phyloP scores from a whole-genome alignment of 2,888 invertebrate species.

The Drosophila paranaensis region DNA sequence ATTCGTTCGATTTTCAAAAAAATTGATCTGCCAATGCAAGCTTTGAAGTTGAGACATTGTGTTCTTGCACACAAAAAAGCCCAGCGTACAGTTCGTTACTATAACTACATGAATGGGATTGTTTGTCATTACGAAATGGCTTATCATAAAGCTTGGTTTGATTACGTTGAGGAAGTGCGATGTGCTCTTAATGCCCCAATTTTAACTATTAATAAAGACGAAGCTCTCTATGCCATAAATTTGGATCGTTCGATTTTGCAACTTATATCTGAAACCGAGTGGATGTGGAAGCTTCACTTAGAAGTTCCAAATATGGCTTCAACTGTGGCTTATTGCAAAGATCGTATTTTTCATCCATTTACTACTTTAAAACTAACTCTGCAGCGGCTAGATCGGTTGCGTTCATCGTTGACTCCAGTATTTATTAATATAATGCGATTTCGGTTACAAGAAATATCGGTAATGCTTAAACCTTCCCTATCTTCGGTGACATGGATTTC shows the following conservation, averaged over 20 bases:
- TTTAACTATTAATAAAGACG: constrained; percentile 87
- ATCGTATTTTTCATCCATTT: constrained; percentile 88
- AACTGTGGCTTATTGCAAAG: constrained; percentile 90
- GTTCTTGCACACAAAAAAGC: constrained; percentile 88
- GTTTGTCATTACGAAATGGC: constrained; percentile 93
- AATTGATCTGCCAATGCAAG: constrained; percentile 90
- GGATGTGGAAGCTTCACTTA: constrained; percentile 91
- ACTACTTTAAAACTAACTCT: constrained; percentile 88
- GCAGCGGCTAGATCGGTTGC: constrained; percentile 87
- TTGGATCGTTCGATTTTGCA: constrained; percentile 90
- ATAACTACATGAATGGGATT: constrained; percentile 91
- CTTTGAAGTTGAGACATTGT: constrained; percentile 73
- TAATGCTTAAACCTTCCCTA: constrained; percentile 90
- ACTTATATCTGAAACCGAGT: constrained; percentile 92
- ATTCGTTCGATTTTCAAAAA: constrained; percentile 91
- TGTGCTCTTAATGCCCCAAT: constrained; percentile 88
- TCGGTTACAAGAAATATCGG: constrained; percentile 89
- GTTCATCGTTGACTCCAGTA: constrained; percentile 85
- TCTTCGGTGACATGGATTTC: constrained; percentile 94
- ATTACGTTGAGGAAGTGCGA: constrained; percentile 90
- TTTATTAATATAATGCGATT: constrained; percentile 90
- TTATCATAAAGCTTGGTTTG: constrained; percentile 92
- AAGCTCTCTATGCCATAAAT: constrained; percentile 89
- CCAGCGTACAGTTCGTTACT: constrained; percentile 90
- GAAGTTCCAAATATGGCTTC: constrained; percentile 91